Conservation (phyloP, 2,888 invertebrate genomes). For the Drosophila picticornis region DNA sequence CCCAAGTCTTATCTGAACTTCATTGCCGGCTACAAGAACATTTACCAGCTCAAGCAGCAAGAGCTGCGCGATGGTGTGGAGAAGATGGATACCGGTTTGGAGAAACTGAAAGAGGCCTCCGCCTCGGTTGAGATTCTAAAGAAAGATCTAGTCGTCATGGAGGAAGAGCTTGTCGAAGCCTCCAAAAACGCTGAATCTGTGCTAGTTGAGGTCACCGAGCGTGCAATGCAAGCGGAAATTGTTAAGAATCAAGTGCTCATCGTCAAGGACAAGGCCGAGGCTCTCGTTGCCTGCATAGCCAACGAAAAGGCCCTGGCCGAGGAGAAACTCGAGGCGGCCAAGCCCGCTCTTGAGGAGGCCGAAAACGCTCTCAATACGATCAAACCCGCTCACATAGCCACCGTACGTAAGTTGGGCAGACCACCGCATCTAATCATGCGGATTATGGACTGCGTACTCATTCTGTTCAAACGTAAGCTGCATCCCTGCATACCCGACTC, state of each 20-base stretch:
- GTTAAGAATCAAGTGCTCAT: constrained; percentile 98
- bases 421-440: constrained; percentile 99
- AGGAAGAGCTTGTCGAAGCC: constrained; percentile 95
- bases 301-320: constrained; percentile 96
- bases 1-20: constrained; percentile 98
- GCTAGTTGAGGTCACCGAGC: constrained; percentile 94
- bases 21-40: constrained; percentile 97
- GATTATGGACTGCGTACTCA: constrained; percentile 98
- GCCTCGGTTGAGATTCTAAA: constrained; percentile 96
- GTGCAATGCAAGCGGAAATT: constrained; percentile 97
- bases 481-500: constrained; percentile 94
- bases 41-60: constrained; percentile 94
- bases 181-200: constrained; percentile 96
- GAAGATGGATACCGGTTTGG: constrained; percentile 97
- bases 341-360: constrained; percentile 97
- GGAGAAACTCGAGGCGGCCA: constrained; percentile 96
- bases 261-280: constrained; percentile 98
- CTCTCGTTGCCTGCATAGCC: constrained; percentile 93
- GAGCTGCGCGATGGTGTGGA: constrained; percentile 95
- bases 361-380: constrained; percentile 98
- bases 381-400: constrained; percentile 97
- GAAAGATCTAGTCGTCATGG: constrained; percentile 96
- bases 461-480: constrained; percentile 95
- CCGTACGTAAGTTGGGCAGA: constrained; percentile 96
- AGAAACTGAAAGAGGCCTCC: constrained; percentile 97